phyloP scores from a whole-genome alignment of 2,797 vertebrate species.

The Tangara arthus region DNA sequence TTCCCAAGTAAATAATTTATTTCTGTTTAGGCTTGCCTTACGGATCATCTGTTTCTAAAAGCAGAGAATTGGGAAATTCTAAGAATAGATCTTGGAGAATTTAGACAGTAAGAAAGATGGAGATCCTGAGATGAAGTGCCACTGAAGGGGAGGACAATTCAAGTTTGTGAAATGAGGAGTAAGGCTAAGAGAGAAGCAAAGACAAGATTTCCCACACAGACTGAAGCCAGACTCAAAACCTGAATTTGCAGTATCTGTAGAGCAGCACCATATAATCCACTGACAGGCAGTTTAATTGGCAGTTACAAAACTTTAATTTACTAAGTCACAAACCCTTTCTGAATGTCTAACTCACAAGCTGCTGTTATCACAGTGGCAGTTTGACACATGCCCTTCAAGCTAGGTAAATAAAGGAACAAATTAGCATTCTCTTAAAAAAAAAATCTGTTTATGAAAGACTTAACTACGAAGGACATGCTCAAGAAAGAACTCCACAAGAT shows the following conservation, averaged over 20 bases:
- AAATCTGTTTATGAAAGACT: background rate
- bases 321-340: slow-evolving; percentile 8
- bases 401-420: background rate
- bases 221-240: background rate
- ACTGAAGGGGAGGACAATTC: background rate
- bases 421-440: background rate
- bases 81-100: background rate
- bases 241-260: background rate
- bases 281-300: background rate
- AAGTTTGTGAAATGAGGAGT: background rate
- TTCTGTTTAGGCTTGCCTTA: background rate
- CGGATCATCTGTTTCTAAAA: background rate
- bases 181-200: background rate
- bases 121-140: background rate
- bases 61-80: background rate
- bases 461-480: background rate
- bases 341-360: background rate
- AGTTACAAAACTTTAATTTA: slow-evolving; percentile 22
- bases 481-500: background rate
- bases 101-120: background rate
- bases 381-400: background rate
- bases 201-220: background rate
- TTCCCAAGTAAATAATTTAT: background rate
- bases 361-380: background rate
- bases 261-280: background rate